phyloP scores from a whole-genome alignment of 2,888 invertebrate species.

The Parnassius smintheus region DNA sequence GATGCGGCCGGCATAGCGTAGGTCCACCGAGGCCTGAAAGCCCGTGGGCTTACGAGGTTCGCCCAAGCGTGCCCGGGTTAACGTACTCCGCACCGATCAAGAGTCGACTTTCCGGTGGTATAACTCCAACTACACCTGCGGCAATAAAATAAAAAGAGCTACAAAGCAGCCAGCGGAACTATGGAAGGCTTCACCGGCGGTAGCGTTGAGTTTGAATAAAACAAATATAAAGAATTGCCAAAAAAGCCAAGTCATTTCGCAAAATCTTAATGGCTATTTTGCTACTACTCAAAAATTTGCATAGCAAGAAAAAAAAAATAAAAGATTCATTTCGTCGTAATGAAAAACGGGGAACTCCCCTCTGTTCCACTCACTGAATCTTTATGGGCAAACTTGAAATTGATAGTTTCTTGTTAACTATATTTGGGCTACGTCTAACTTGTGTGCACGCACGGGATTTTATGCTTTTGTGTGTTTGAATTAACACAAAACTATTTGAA shows the following conservation, averaged over 20 bases:
- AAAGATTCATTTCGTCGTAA: not conserved
- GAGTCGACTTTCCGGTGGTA: constrained; percentile 83
- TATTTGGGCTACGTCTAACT: constrained; percentile 66
- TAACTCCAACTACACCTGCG: constrained; percentile 84
- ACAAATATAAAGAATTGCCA: constrained; percentile 48
- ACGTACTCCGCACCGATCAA: constrained; percentile 84
- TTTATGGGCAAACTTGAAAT: constrained; percentile 73
- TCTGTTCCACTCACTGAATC: constrained; percentile 24
- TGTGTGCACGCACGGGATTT: constrained; percentile 66
- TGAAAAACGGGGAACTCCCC: constrained; percentile 3
- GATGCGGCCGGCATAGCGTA: constrained; percentile 35
- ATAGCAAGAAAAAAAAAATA: not conserved
- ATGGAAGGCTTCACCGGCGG: constrained; percentile 54
- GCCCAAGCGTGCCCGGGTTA: constrained; percentile 76
- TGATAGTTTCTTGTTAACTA: constrained; percentile 71
- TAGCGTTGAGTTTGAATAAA: constrained; percentile 60
- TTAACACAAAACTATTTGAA: constrained; percentile 50
- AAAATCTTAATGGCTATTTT: constrained; percentile 19
- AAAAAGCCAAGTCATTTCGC: constrained; percentile 21
- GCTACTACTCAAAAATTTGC: constrained; percentile 8
- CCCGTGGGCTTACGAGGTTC: constrained; percentile 62
- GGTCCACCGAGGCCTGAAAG: constrained; percentile 35
- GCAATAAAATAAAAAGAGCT: constrained; percentile 76
- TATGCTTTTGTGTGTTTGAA: constrained; percentile 56
- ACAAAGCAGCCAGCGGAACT: constrained; percentile 70